A percentile compares a stretch with the other conserved stretches of the same genome.
Evolutionary conservation across 1,140 invertebrate genomes (phyloP).

Genomic region (Hormaphis cornu): DNA sequence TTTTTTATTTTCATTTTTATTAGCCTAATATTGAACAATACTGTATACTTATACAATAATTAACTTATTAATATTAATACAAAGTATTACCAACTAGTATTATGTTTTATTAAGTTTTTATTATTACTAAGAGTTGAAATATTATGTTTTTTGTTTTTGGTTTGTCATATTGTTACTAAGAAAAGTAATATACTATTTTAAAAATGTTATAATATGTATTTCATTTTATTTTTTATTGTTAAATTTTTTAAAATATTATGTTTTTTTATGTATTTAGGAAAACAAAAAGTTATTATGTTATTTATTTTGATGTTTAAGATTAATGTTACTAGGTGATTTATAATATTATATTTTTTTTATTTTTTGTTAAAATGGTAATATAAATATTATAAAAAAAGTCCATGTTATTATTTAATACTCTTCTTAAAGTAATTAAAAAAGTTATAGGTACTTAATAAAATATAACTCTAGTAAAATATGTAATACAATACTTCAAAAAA

Average conservation of each 20-base stretch:
- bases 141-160: neutral
- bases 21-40: neutral
- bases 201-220: neutral
- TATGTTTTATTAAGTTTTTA: neutral
- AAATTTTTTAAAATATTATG: neutral
- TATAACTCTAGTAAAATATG: too few species aligned
- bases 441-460: too few species aligned
- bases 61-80: neutral
- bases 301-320: neutral
- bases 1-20: slow-evolving; percentile 4
- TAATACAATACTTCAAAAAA: too few species aligned
- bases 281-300: neutral
- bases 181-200: slow-evolving; percentile 3
- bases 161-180: neutral
- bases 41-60: neutral
- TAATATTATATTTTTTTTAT: neutral
- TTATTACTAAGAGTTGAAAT: neutral
- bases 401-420: neutral
- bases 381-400: neutral
- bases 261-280: neutral
- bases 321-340: too few species aligned
- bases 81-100: neutral
- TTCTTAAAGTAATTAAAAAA: too few species aligned
- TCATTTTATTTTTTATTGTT: neutral
- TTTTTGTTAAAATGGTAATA: slow-evolving; percentile 4